These are phyloP conservation scores for Macaria liturata DNA, from an alignment of 2,888 invertebrate species.

Conservation along the genomic window DNA sequence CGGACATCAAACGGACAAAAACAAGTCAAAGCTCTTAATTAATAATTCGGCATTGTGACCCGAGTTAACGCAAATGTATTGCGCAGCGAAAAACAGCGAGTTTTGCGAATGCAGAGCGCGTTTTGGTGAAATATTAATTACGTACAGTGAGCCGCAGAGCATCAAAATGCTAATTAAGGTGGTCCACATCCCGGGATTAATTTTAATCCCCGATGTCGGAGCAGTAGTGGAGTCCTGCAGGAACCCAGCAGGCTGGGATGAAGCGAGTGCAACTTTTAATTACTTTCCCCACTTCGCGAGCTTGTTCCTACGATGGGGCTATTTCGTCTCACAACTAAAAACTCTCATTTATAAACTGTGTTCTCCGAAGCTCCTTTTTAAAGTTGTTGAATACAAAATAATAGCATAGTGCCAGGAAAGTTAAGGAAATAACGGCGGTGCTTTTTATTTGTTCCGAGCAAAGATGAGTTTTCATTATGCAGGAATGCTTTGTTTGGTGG, in stretches of 20 bases:
- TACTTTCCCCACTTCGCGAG: constrained; percentile 67
- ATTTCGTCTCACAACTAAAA: constrained; percentile 69
- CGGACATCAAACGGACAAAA: constrained; percentile 12
- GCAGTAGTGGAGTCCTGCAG: constrained; percentile 36
- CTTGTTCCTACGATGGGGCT: constrained; percentile 63
- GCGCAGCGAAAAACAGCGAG: constrained; percentile 19
- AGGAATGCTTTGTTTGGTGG: constrained; percentile 31
- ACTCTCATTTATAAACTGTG: constrained; percentile 69
- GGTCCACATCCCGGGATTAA: constrained; percentile 46
- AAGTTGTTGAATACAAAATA: constrained; percentile 51
- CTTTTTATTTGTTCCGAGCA: constrained; percentile 32
- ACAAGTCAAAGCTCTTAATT: constrained; percentile 19
- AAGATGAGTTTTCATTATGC: constrained; percentile 36
- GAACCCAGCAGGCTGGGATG: constrained; percentile 29
- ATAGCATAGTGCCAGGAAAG: constrained; percentile 35
- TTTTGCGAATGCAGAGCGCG: constrained; percentile 21
- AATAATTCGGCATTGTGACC: background rate
- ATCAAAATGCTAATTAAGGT: constrained; percentile 36
- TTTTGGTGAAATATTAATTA: constrained; percentile 27
- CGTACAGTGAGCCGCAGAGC: constrained; percentile 24
- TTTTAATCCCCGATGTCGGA: constrained; percentile 44
- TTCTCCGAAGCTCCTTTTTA: constrained; percentile 53
- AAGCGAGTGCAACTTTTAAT: constrained; percentile 69
- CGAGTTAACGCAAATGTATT: constrained; percentile 1
- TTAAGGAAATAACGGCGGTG: constrained; percentile 33